These are phyloP conservation scores for Catharus ustulatus DNA, from an alignment of 2,797 vertebrate genomes.

Conservation along the genomic window DNA sequence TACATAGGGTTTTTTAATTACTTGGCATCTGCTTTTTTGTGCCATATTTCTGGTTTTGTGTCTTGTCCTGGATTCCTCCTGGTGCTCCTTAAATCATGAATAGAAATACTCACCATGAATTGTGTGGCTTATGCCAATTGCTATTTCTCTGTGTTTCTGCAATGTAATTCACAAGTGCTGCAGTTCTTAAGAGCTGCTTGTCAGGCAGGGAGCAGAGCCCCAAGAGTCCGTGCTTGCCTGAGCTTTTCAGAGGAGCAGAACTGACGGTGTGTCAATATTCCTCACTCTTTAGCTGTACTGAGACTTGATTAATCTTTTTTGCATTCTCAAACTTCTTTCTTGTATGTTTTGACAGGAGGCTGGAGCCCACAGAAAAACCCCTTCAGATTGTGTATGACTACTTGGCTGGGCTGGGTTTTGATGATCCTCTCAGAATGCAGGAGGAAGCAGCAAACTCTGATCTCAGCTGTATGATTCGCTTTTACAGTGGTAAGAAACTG, in stretches of 20 bases:
- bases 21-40: background rate
- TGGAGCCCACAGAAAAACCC: constrained; percentile 87
- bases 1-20: background rate
- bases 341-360: constrained; percentile 81
- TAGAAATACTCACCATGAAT: background rate
- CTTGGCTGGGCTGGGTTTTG: constrained; percentile 87
- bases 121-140: background rate
- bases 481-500: constrained; percentile 90
- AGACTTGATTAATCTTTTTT: background rate
- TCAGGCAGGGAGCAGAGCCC: background rate
- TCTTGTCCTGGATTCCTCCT: background rate
- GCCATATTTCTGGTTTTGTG: background rate
- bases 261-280: background rate
- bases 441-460: constrained; percentile 93
- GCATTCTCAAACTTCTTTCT: constrained; percentile 35
- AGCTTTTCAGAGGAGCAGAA: background rate
- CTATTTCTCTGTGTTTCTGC: background rate
- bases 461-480: constrained; percentile 96
- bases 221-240: background rate
- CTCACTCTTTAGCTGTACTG: background rate
- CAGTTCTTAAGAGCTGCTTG: background rate
- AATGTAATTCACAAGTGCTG: background rate
- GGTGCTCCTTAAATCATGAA: background rate
- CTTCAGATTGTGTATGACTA: constrained; percentile 95
- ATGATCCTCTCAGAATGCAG: constrained; percentile 87